Evolutionary conservation across 1,140 invertebrate genomes (phyloP).

Genomic region (Apis dorsata): DNA sequence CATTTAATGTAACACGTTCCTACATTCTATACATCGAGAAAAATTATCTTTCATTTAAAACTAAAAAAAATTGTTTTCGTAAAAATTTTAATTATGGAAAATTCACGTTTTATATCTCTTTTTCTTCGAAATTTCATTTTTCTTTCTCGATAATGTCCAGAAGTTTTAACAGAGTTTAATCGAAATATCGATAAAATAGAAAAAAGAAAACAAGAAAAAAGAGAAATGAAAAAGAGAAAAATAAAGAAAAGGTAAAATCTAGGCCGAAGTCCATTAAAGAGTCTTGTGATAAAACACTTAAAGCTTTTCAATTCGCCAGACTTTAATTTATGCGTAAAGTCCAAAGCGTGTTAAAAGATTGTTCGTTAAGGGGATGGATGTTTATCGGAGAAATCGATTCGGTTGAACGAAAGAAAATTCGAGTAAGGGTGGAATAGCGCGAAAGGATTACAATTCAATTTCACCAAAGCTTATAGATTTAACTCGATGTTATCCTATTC

Average conservation of each 20-base stretch:
- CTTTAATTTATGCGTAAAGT: conserved; percentile 1
- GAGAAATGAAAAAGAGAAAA: too few relatives aligned
- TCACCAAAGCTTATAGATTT: neutral
- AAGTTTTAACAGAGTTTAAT: neutral
- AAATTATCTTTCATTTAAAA: too few relatives aligned
- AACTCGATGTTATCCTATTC: neutral
- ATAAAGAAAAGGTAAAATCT: neutral
- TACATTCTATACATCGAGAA: too few relatives aligned
- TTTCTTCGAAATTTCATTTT: too few relatives aligned
- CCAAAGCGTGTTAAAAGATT: neutral
- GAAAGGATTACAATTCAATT: conserved; percentile 9
- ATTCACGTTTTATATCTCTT: neutral
- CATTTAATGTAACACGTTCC: neutral
- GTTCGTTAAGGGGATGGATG: neutral
- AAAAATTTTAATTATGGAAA: neutral
- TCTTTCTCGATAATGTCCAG: neutral
- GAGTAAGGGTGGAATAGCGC: neutral
- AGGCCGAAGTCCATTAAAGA: neutral
- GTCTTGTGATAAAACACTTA: too few relatives aligned
- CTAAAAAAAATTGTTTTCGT: neutral
- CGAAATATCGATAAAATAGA: neutral
- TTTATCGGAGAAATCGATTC: neutral
- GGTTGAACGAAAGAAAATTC: neutral
- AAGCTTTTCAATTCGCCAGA: neutral
- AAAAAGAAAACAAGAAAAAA: too few relatives aligned